These are phyloP conservation scores for Muntiacus muntjak DNA, from an alignment of 2,113 vertebrate species.

Conservation along the genomic window DNA sequence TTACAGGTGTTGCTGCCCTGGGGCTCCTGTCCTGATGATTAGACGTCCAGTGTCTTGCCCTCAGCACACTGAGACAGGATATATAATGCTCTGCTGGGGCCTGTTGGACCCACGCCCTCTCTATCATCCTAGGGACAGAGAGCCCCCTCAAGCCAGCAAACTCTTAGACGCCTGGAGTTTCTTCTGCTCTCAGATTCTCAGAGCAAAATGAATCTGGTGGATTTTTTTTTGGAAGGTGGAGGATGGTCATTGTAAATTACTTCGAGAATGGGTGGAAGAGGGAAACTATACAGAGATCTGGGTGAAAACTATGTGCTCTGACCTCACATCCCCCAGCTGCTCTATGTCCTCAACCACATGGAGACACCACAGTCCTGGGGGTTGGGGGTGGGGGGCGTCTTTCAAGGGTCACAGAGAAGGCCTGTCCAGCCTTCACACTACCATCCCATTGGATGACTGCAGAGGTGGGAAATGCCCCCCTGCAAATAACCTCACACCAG, in stretches of 20 bases:
- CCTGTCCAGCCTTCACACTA: background rate
- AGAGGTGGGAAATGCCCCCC: background rate
- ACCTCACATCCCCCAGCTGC: background rate
- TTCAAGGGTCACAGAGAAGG: background rate
- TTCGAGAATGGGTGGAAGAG: background rate
- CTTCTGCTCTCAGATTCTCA: background rate
- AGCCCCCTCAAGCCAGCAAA: background rate
- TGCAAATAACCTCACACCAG: too few relatives aligned
- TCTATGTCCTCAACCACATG: background rate
- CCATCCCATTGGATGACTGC: background rate
- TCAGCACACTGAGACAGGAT: too few relatives aligned
- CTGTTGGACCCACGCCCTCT: fast-evolving
- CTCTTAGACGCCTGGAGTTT: too few relatives aligned
- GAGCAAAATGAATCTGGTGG: background rate
- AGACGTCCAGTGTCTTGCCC: background rate
- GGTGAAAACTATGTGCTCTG: background rate
- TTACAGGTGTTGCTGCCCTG: background rate
- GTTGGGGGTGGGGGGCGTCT: background rate
- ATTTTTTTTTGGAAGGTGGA: background rate
- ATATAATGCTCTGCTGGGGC: background rate
- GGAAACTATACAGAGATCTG: background rate
- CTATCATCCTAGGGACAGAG: background rate
- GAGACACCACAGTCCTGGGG: background rate
- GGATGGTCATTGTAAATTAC: background rate
- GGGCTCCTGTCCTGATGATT: background rate